Conservation (phyloP, 2,797 vertebrate genomes). For the Fistularia tabacaria region DNA sequence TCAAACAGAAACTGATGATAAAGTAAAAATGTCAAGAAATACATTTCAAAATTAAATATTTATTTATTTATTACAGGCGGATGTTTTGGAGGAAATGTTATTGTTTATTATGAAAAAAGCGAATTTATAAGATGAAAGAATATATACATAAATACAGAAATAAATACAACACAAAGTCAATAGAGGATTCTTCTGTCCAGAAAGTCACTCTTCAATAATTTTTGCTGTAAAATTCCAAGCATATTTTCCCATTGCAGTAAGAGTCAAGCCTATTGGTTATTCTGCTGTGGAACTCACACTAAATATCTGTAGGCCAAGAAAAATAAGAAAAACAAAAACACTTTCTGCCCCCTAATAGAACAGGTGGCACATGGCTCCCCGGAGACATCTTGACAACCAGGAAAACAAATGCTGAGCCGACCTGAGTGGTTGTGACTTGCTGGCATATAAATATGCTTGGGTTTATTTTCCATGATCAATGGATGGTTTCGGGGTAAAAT, state of each 20-base stretch:
- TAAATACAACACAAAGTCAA: background rate
- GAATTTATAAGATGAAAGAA: too few species aligned
- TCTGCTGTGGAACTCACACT: conserved; percentile 28
- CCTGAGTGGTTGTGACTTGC: conserved; percentile 44
- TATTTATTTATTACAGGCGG: too few species aligned
- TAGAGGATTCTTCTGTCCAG: background rate
- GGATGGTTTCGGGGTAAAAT: conserved; percentile 45
- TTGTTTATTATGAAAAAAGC: too few species aligned
- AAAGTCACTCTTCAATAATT: conserved; percentile 51
- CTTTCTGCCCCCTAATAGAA: conserved; percentile 45
- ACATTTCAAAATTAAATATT: too few species aligned
- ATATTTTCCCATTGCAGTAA: conserved; percentile 20
- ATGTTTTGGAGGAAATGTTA: too few species aligned
- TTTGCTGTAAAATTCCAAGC: conserved; percentile 33
- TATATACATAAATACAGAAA: too few species aligned
- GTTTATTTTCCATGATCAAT: conserved; percentile 67
- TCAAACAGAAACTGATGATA: too few species aligned
- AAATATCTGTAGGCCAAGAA: conserved; percentile 28
- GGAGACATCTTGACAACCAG: conserved; percentile 57
- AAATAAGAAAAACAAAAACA: conserved; percentile 22
- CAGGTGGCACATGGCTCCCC: conserved; percentile 63
- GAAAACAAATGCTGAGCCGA: conserved; percentile 66
- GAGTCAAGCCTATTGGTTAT: conserved; percentile 43
- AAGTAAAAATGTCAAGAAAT: too few species aligned
- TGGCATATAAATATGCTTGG: conserved; percentile 51